Base-by-base conservation (phyloP, 2,888 invertebrate genomes). In the Camptogramma bilineatum region DNA sequence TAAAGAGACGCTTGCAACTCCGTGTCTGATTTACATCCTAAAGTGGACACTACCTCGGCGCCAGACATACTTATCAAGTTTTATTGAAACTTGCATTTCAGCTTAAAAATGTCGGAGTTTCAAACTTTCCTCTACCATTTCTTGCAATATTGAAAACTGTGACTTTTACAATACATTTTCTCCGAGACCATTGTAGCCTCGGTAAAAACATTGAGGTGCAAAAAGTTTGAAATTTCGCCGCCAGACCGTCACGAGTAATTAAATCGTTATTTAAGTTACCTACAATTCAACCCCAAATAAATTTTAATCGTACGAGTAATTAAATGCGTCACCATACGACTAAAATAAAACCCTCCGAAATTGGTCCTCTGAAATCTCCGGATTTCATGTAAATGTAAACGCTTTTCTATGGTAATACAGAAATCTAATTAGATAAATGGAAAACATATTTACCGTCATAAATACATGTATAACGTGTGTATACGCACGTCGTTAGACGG, bases 311-410 rank as follows among this genome's bases (percentile, higher is more conserved):
- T 34, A 34, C 9, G 75, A 62, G 55, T 69, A 70, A 75, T 79
- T 75, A 77, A 61, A 62, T 50, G 56, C 52, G 57, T 61, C 50
- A 57, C 19, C 59, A 47, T 59, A 52, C 53, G 63, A 58, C 58
- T 61, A 61, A 62, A 68, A 65, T 62, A 70, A 68, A 69, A 58
- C 50, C 66, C 64, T 52, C 60, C 52, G 54, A 53, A 74, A 70
- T 69, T 64, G 69, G 55, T 51, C 56, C 57, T 39, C 65, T 62
- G 69, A 73, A 75, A 77, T 75, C 76, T 66, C 70, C 31, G 66
- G 70, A 75, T 76, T 64, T 63, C 66, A 78, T 72, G 72, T 68
- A 72, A 79, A 78, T 75, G 70, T 69, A 72, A 65, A 57, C 53
- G 65, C 24, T 67, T 75, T 75, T 71, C 56, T 73, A 76, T 77